These are phyloP conservation scores for Halichondria panicea DNA, from an alignment of 37 sponge, comb jelly and placozoan genomes.

Conservation along the genomic window DNA sequence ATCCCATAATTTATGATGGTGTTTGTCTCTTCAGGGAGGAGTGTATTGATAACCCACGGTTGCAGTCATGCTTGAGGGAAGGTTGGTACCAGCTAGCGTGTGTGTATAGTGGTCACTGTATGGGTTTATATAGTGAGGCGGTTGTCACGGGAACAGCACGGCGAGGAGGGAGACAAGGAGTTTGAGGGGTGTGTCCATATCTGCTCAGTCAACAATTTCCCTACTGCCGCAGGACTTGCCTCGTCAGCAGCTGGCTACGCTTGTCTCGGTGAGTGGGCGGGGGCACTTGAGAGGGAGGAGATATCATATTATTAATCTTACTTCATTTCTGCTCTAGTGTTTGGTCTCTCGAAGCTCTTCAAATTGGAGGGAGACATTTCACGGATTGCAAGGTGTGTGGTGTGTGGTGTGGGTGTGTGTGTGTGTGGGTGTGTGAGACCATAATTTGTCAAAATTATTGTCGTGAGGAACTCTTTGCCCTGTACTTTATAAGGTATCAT, in stretches of 20 bases:
- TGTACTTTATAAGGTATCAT: background rate
- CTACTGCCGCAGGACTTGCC: constrained; percentile 98
- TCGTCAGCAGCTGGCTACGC: constrained; percentile 99
- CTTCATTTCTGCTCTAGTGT: constrained; percentile 14
- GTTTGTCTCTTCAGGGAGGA: constrained; percentile 50
- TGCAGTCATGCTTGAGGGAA: constrained; percentile 59
- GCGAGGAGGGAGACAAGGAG: background rate
- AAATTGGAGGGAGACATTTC: constrained; percentile 74
- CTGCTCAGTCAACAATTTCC: constrained; percentile 91
- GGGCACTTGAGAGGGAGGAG: no score
- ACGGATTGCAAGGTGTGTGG: constrained; percentile 75
- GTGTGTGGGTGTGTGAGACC: background rate
- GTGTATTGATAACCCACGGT: constrained; percentile 41
- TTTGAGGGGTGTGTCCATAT: constrained; percentile 61
- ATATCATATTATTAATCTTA: no score
- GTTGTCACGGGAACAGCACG: constrained; percentile 14
- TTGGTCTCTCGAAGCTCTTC: constrained; percentile 37
- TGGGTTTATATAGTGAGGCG: constrained; percentile 24
- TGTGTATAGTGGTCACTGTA: background rate
- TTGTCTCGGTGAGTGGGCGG: constrained; percentile 83
- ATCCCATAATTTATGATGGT: background rate
- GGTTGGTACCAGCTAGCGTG: constrained; percentile 12
- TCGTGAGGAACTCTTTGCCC: background rate
- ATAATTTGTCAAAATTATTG: background rate
- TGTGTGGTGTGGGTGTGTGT: background rate